Percentiles rank a stretch among this genome's conserved stretches.
phyloP scores from a whole-genome alignment of 2,888 invertebrate genomes.

The Troilus luridus region DNA sequence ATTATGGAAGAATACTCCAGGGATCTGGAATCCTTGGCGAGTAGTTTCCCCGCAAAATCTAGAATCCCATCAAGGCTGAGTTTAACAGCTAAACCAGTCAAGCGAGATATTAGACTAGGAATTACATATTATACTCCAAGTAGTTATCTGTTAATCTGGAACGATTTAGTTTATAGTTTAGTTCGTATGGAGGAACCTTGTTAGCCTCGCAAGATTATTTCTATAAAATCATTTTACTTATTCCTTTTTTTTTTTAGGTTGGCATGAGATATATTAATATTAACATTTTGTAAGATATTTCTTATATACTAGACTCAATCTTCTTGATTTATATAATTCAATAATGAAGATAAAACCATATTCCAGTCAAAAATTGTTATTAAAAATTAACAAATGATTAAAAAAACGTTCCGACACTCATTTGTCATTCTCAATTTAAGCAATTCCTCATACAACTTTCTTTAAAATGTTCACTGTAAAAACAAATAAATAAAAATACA shows the following conservation, averaged over 20 bases:
- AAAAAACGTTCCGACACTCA: no score
- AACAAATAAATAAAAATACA: no score
- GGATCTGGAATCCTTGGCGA: not conserved
- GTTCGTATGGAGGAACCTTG: not conserved
- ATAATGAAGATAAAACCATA: no score
- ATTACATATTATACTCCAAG: not conserved
- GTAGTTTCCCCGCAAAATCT: not conserved
- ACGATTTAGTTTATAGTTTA: not conserved
- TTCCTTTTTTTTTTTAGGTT: not conserved
- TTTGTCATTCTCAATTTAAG: no score
- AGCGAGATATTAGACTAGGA: conserved; percentile 10
- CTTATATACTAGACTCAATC: no score
- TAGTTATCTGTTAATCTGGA: conserved; percentile 1
- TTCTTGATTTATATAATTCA: no score
- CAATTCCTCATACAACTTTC: no score
- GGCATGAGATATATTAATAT: not conserved
- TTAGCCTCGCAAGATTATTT: not conserved
- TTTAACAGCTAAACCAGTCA: not conserved
- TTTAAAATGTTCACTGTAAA: no score
- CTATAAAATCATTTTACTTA: not conserved
- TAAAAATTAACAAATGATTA: no score
- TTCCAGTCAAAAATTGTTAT: no score
- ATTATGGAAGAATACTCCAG: not conserved
- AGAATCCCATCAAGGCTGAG: not conserved
- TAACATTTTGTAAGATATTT: no score